Conservation (phyloP, 2,113 vertebrate species). For the Oryzias javanicus region DNA sequence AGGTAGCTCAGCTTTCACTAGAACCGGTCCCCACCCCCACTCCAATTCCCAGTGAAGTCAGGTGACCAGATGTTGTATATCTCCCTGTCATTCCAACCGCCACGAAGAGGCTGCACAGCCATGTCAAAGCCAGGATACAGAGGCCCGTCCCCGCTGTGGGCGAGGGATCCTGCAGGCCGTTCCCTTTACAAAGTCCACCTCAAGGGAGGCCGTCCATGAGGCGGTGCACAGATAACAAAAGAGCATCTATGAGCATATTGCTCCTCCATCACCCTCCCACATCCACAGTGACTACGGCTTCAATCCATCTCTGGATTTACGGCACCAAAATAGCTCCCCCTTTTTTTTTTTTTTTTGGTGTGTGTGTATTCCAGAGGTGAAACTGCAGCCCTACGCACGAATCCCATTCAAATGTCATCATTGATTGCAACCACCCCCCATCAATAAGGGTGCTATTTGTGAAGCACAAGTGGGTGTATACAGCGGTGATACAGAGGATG, state of each 20-base stretch:
- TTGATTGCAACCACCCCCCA: constrained; percentile 66
- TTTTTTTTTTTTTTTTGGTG: constrained; percentile 51
- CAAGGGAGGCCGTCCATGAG: constrained; percentile 29
- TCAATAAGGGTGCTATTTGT: constrained; percentile 70
- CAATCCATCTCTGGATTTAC: constrained; percentile 50
- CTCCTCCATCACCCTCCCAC: constrained; percentile 40
- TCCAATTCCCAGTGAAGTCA: constrained; percentile 68
- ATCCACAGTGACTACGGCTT: constrained; percentile 47
- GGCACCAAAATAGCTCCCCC: constrained; percentile 69
- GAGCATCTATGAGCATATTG: constrained; percentile 59
- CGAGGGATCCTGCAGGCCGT: not conserved
- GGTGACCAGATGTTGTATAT: constrained; percentile 78
- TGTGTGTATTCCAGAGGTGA: constrained; percentile 60
- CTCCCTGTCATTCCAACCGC: constrained; percentile 68
- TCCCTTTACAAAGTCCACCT: constrained; percentile 23
- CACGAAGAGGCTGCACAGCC: constrained; percentile 64
- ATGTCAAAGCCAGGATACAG: constrained; percentile 44
- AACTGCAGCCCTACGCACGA: constrained; percentile 62
- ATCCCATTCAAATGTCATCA: constrained; percentile 58
- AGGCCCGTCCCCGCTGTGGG: constrained; percentile 15
- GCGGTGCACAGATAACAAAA: constrained; percentile 64
- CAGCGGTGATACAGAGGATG: constrained; percentile 50
- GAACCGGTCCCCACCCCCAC: constrained; percentile 62
- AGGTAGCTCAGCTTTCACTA: constrained; percentile 56
- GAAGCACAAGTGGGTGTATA: constrained; percentile 57